Percentiles rank a stretch among this genome's conserved stretches.
These are phyloP conservation scores for Tautogolabrus adspersus DNA, from an alignment of 2,113 vertebrate genomes.

Conservation along the genomic window DNA sequence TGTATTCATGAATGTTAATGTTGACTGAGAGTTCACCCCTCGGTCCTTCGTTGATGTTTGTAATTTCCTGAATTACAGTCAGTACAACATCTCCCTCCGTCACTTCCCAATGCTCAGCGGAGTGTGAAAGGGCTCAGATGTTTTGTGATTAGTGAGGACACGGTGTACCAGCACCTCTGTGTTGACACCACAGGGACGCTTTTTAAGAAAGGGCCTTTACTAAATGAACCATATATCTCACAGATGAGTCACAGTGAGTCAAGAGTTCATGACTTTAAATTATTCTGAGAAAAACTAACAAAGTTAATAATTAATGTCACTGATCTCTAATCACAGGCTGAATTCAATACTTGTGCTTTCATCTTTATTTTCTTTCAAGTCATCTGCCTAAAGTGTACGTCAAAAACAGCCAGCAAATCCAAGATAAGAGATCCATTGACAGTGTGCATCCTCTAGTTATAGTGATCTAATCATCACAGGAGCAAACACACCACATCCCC, in stretches of 20 bases:
- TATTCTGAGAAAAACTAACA: conserved; percentile 18
- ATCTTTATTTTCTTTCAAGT: conserved; percentile 1
- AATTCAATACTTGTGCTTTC: not conserved
- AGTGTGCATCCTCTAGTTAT: conserved; percentile 3
- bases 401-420: conserved; percentile 9
- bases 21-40: conserved; percentile 30
- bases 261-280: conserved; percentile 5
- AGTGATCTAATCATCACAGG: conserved; percentile 22
- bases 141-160: conserved; percentile 61
- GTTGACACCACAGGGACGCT: conserved; percentile 27
- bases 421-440: conserved; percentile 13
- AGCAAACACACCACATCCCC: conserved; percentile 49
- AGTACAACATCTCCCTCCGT: conserved; percentile 20
- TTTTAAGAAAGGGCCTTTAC: conserved; percentile 25
- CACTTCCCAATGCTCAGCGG: conserved; percentile 41
- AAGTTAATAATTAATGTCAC: not conserved
- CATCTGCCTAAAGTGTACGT: not conserved
- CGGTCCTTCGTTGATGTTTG: not conserved
- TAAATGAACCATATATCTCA: conserved; percentile 51
- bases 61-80: conserved; percentile 72
- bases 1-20: conserved; percentile 57
- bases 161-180: conserved; percentile 56
- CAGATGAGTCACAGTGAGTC: conserved; percentile 65
- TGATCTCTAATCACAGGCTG: conserved; percentile 10
- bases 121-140: conserved; percentile 4